Base-by-base conservation (phyloP, 53 echinoderm and acorn worm species). In the Crossaster papposus region DNA sequence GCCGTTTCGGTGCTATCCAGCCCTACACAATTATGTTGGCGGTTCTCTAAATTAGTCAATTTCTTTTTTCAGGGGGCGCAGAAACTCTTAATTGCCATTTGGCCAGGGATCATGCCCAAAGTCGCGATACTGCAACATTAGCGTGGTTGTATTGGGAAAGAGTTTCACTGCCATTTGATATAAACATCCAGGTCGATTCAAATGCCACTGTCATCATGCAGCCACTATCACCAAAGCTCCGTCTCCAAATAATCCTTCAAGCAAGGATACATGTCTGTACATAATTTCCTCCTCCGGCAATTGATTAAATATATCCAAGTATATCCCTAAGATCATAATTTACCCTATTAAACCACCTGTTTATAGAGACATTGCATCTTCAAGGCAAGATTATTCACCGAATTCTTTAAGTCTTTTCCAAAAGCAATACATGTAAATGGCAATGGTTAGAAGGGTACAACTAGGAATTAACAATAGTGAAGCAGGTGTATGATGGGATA, bases 331-430 rank as follows among this genome's bases (percentile, higher is more conserved):
- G n/a, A 26, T 68, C 68, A 68, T 68, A 68, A 68, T 68, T 68
- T 6, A 68, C 68, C 68, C 68, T 26, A 68, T 68, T 68, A 68
- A 68, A 23, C 68, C 68, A 68, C 68, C 68, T 68, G 68, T 68
- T 68, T 68, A 28, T n/a, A 23, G 68, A 68, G 68, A 68, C 68
- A 24, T 68, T 68, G 28, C 3, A 18, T 62, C 62, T 62, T 62
- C 23, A n/a, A 7, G 28, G 68, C n/a, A n/a, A n/a, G n/a, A n/a
- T n/a, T n/a, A n/a, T n/a, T n/a, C n/a, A n/a, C n/a, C n/a, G n/a
- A 18, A 26, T 22, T 58, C 28, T 51, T 29, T 81, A 20, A 79
- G 30, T 55, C 32, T 33, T 81, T n/a, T 74, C 29, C 29, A 12
- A 30, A 36, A 14, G 22, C 13, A 15, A 74, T n/a, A n/a, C n/a